These are phyloP conservation scores for Bothrops jararaca DNA, from an alignment of 2,113 vertebrate species.

Conservation along the genomic window DNA sequence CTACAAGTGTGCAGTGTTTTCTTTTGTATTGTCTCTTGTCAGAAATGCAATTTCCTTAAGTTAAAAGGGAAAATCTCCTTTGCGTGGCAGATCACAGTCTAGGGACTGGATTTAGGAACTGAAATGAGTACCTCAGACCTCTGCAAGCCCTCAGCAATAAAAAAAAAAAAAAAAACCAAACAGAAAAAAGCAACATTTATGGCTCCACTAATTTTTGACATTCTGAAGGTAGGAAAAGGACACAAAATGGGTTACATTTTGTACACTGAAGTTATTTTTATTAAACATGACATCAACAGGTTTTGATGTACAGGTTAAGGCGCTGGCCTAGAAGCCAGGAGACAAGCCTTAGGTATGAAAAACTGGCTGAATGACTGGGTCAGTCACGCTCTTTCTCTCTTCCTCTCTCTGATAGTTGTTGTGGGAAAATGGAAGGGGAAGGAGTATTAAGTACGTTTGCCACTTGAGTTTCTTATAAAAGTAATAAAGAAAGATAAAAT, in stretches of 20 bases:
- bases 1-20: not conserved
- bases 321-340: not conserved
- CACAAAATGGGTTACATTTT: not conserved
- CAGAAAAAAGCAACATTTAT: not conserved
- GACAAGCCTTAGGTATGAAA: not conserved
- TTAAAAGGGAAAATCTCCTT: not conserved
- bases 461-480: not conserved
- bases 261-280: not conserved
- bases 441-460: not conserved
- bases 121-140: not conserved
- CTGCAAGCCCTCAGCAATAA: not conserved
- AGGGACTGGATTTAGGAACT: not conserved
- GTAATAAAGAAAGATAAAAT: not conserved
- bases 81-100: not conserved
- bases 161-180: not conserved
- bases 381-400: too few relatives aligned
- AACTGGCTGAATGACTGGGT: not conserved
- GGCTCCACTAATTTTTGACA: not conserved
- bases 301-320: not conserved
- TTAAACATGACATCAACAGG: not conserved
- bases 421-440: not conserved
- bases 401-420: not conserved
- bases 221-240: not conserved
- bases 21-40: not conserved
- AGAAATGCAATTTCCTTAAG: not conserved